Percentiles rank a stretch among this genome's conserved stretches.
These are phyloP conservation scores for Diarsia mendica DNA, from an alignment of 2,888 invertebrate species.

Conservation along the genomic window DNA sequence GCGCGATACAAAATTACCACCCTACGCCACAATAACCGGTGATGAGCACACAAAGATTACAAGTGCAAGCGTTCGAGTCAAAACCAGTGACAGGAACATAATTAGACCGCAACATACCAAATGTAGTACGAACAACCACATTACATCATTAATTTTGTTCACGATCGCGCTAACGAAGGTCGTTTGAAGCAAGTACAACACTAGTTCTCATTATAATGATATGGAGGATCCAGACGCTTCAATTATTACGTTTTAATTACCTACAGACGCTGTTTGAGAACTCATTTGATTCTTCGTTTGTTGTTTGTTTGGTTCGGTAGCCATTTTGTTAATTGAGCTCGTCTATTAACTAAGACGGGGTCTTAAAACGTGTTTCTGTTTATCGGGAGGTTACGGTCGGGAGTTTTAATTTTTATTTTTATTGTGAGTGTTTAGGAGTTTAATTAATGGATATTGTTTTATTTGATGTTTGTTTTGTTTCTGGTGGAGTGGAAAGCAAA, in stretches of 20 bases:
- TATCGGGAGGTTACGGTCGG: constrained; percentile 43
- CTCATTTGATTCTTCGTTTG: constrained; percentile 53
- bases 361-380: constrained; percentile 52
- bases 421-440: constrained; percentile 12
- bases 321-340: constrained; percentile 58
- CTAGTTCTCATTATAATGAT: constrained; percentile 64
- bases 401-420: constrained; percentile 52
- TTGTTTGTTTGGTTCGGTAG: constrained; percentile 51
- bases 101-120: constrained; percentile 65
- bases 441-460: constrained; percentile 43
- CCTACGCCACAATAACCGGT: constrained; percentile 35
- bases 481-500: neutral
- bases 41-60: constrained; percentile 57
- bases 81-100: constrained; percentile 60
- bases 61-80: constrained; percentile 49
- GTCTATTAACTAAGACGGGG: constrained; percentile 48
- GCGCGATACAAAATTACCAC: constrained; percentile 16
- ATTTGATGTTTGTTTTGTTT: constrained; percentile 24
- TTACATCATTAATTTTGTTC: constrained; percentile 66
- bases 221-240: constrained; percentile 58
- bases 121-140: constrained; percentile 56
- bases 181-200: constrained; percentile 55
- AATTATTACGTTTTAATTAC: constrained; percentile 69
- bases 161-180: constrained; percentile 64
- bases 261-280: constrained; percentile 53